Percentiles rank a stretch among this genome's conserved stretches.
Conservation (phyloP, 2,888 invertebrate species). For the Eurytoma adleriae region DNA sequence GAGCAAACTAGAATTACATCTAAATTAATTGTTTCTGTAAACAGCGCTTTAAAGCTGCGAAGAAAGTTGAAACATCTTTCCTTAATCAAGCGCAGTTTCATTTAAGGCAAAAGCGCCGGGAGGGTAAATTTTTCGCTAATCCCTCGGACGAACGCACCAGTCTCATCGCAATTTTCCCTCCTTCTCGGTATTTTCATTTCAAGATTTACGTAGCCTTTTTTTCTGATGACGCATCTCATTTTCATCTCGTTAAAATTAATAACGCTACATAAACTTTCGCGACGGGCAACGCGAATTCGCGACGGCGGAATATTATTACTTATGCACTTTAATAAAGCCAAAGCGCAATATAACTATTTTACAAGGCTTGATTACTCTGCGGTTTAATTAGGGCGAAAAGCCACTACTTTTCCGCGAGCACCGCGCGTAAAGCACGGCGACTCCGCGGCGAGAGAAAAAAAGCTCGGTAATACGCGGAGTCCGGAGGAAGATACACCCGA, state of each 20-base stretch:
- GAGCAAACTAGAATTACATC: too few relatives aligned
- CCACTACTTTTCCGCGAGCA: conserved; percentile 5
- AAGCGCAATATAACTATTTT: conserved; percentile 44
- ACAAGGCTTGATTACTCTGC: conserved; percentile 44
- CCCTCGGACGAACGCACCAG: not conserved
- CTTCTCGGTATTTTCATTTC: not conserved
- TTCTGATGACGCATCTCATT: conserved; percentile 23
- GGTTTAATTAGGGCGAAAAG: conserved; percentile 49
- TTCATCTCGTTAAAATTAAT: conserved; percentile 51
- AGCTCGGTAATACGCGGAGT: conserved; percentile 6
- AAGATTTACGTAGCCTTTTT: not conserved
- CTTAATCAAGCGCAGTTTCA: too few relatives aligned
- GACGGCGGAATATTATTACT: conserved; percentile 19
- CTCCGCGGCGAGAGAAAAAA: not conserved
- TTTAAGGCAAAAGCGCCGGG: too few relatives aligned
- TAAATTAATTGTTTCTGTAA: too few relatives aligned
- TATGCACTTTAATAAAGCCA: conserved; percentile 44
- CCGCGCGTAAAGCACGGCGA: not conserved
- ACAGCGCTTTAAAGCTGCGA: too few relatives aligned
- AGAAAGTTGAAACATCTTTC: too few relatives aligned
- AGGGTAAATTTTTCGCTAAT: too few relatives aligned
- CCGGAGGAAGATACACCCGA: conserved; percentile 31
- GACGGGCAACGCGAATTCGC: not conserved
- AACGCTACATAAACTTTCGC: conserved; percentile 23
- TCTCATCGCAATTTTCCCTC: not conserved